Evolutionary conservation across 1,140 invertebrate genomes (phyloP), one percentile per base, ranked within the genome.

Genomic region (Steinernema khuongi): DNA sequence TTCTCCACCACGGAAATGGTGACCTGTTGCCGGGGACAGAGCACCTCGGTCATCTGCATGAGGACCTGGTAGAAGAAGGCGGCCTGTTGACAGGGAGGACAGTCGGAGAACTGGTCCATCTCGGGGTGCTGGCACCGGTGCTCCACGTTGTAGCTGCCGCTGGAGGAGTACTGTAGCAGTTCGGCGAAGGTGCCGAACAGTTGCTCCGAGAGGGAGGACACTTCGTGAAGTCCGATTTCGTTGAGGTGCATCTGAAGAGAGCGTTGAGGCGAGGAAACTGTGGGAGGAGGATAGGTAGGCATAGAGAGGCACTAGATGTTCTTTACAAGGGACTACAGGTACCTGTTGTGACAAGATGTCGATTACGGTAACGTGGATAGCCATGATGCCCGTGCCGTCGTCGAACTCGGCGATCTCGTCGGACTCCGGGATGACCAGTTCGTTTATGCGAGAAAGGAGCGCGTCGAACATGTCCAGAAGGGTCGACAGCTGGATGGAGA

Each of bases 271-370:
- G 17, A 14, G 11, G 74, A 77, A 77, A 71, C 70, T 77, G 68
- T 36, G 28, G n/a, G n/a, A n/a, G n/a, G n/a, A n/a, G n/a, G n/a
- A n/a, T n/a, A n/a, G n/a, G n/a, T n/a, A n/a, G n/a, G n/a, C n/a
- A n/a, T n/a, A n/a, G n/a, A n/a, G n/a, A n/a, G n/a, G n/a, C n/a
- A n/a, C n/a, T n/a, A n/a, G n/a, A n/a, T n/a, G n/a, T n/a, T n/a
- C n/a, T n/a, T n/a, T n/a, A n/a, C n/a, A n/a, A 77, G n/a, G n/a
- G 28, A 69, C n/a, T 69, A 0, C 7, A n/a, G 36, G 18, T 36
- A 93, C 92, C 89, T 99, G 96, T 88, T 96, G 96, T 1, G 96
- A 87, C 36, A 96, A 86, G 76, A 97, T 91, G 86, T 98, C 96
- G 70, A 97, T 87, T 94, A 97, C 97, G 1, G 97, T 89, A 75